These are phyloP conservation scores for Tragelaphus strepsiceros DNA, from an alignment of 2,113 vertebrate genomes.

Conservation along the genomic window DNA sequence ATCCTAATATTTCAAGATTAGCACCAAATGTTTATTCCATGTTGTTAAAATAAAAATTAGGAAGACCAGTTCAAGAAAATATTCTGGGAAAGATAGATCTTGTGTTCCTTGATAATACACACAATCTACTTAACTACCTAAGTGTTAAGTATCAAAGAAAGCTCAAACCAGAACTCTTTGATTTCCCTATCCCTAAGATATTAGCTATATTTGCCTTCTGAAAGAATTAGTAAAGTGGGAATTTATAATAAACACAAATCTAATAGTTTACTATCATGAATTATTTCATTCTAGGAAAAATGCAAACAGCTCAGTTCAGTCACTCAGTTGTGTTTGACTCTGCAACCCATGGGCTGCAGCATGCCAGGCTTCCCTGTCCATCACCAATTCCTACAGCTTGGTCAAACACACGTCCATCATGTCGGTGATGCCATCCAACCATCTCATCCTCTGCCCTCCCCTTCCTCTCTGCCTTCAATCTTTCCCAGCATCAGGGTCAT, in stretches of 20 bases:
- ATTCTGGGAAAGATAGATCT: not conserved
- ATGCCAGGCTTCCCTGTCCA: not conserved
- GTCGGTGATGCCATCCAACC: too few species aligned
- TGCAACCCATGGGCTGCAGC: not conserved
- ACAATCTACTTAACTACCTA: not conserved
- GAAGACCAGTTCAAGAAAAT: not conserved
- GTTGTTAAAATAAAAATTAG: conserved; percentile 22
- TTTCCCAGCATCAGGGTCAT: not conserved
- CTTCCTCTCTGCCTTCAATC: not conserved
- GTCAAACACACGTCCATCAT: not conserved
- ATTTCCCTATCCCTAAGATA: not conserved
- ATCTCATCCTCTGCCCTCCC: not conserved
- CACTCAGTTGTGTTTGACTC: not conserved
- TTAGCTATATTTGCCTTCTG: not conserved
- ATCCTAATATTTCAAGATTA: conserved; percentile 6
- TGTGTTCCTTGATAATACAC: not conserved
- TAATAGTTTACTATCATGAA: not conserved
- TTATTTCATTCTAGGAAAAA: not conserved
- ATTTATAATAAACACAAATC: not conserved
- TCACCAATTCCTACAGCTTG: not conserved
- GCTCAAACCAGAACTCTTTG: not conserved
- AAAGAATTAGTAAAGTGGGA: not conserved
- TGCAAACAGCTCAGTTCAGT: not conserved
- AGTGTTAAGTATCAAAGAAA: not conserved
- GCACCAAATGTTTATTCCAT: not conserved